A percentile compares a stretch with the other conserved stretches of the same genome.
These are phyloP conservation scores for Dromius quadrimaculatus DNA, from an alignment of 2,888 invertebrate species.

Conservation along the genomic window DNA sequence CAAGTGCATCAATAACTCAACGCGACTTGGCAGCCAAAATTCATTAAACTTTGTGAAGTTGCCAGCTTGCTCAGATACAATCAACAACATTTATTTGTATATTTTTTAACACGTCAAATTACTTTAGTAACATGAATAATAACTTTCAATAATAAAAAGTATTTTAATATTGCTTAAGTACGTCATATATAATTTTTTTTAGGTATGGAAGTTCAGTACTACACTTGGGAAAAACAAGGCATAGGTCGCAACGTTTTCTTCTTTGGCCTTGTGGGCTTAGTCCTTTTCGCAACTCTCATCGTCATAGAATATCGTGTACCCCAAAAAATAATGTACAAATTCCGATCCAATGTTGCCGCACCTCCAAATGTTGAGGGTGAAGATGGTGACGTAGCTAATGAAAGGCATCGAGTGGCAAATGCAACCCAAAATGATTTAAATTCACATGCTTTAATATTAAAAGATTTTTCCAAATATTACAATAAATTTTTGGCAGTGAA, in stretches of 20 bases:
- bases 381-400: slow-evolving; percentile 71
- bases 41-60: too few relatives aligned
- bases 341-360: slow-evolving; percentile 56
- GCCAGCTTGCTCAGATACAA: too few relatives aligned
- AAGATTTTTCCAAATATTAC: slow-evolving; percentile 81
- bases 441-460: slow-evolving; percentile 71
- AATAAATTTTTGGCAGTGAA: slow-evolving; percentile 82
- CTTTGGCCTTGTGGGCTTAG: slow-evolving; percentile 69
- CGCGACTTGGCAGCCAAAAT: too few relatives aligned
- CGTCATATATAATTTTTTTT: slow-evolving; percentile 53
- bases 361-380: slow-evolving; percentile 62
- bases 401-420: slow-evolving; percentile 67
- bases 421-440: slow-evolving; percentile 63
- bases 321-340: slow-evolving; percentile 66
- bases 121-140: slow-evolving; percentile 44
- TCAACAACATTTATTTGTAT: too few relatives aligned
- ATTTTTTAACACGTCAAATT: not conserved
- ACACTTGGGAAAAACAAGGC: slow-evolving; percentile 78
- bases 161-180: too few relatives aligned
- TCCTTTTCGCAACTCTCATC: slow-evolving; percentile 74
- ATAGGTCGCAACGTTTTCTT: slow-evolving; percentile 76
- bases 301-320: slow-evolving; percentile 74
- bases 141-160: too few relatives aligned
- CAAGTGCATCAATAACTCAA: too few relatives aligned
- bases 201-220: too few relatives aligned